Evolutionary conservation across 1,140 invertebrate genomes (phyloP).

Genomic region (Trachelipus rathkii): DNA sequence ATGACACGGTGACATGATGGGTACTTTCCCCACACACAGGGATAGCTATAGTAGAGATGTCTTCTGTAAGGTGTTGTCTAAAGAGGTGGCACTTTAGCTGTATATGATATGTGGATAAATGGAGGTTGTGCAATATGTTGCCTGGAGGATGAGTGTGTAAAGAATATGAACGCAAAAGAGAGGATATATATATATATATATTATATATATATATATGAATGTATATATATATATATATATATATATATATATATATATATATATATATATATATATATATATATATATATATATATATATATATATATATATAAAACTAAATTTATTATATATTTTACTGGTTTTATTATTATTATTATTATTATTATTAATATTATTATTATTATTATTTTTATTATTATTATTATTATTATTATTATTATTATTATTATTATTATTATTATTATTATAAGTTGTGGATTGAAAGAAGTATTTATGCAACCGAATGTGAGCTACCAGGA

Average conservation of each 20-base stretch:
- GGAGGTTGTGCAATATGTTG: too few species aligned
- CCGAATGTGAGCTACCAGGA: constrained; percentile 76
- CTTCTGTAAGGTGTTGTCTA: too few species aligned
- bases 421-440: constrained; percentile 14
- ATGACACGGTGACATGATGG: too few species aligned
- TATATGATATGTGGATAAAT: too few species aligned
- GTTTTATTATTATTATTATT: background rate
- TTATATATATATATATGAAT: too few species aligned
- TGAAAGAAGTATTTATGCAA: constrained; percentile 82
- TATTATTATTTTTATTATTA: constrained; percentile 2
- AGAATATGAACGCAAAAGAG: too few species aligned
- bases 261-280: background rate
- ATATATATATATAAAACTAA: background rate
- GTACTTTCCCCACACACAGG: too few species aligned
- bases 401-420: constrained; percentile 14
- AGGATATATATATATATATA: too few species aligned
- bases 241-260: background rate
- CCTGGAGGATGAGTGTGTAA: too few species aligned
- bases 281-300: background rate
- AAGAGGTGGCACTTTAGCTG: too few species aligned
- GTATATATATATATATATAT: constrained; percentile 10
- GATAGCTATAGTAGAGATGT: too few species aligned
- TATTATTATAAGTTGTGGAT: constrained; percentile 78
- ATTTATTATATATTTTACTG: background rate
- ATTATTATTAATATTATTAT: constrained; percentile 13